These are phyloP conservation scores for Labia minor DNA, from an alignment of 2,888 invertebrate genomes.

Conservation along the genomic window DNA sequence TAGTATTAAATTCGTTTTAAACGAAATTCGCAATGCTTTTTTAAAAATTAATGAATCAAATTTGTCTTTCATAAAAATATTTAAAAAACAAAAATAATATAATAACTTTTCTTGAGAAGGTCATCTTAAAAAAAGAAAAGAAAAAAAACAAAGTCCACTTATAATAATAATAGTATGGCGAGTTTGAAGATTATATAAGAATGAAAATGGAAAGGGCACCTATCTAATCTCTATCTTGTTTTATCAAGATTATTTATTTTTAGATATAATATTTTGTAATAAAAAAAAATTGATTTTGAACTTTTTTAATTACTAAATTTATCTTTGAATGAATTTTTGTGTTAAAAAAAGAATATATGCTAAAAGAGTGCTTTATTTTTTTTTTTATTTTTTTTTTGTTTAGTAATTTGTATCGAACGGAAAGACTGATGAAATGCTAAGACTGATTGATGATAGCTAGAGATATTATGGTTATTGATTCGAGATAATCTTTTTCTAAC, in stretches of 20 bases:
- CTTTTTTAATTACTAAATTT: neutral
- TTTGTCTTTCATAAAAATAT: neutral
- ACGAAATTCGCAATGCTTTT: conserved; percentile 13
- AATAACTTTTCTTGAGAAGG: too few relatives aligned
- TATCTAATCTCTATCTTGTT: too few relatives aligned
- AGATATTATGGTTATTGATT: neutral
- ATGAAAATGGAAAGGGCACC: conserved; percentile 3
- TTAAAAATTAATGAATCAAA: too few relatives aligned
- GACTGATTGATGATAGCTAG: conserved; percentile 6
- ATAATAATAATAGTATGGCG: neutral
- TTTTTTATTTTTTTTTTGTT: too few relatives aligned
- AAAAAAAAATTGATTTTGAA: too few relatives aligned
- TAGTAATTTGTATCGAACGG: neutral
- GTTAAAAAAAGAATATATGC: neutral
- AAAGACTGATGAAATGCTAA: conserved; percentile 5
- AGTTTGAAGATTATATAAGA: neutral
- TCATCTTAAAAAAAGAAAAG: too few relatives aligned
- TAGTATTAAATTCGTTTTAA: conserved; percentile 5
- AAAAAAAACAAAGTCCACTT: neutral
- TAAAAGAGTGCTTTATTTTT: neutral
- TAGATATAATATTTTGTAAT: too few relatives aligned
- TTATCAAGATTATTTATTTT: too few relatives aligned
- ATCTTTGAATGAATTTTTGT: neutral
- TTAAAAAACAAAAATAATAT: neutral
- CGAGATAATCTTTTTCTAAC: conserved; percentile 1